phyloP scores from a whole-genome alignment of 2,797 vertebrate genomes.

The Luscinia megarhynchos region DNA sequence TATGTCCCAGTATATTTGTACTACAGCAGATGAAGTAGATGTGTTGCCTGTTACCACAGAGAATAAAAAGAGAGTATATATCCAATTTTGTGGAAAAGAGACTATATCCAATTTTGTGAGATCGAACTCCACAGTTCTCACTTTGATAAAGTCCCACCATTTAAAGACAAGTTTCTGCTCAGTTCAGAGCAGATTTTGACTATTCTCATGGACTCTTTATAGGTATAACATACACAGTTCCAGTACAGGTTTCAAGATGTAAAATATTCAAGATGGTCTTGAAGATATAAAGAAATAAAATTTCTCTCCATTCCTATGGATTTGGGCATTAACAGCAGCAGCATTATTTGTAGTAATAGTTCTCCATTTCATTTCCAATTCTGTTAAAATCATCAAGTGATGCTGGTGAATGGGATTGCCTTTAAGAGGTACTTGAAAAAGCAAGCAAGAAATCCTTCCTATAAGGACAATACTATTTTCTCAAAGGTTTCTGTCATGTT shows the following conservation, averaged over 20 bases:
- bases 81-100: no score
- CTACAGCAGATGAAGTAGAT: constrained; percentile 73
- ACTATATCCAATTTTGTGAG: constrained; percentile 58
- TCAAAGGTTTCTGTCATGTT: constrained; percentile 66
- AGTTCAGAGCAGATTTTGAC: neutral
- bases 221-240: neutral
- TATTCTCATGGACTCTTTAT: neutral
- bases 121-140: neutral
- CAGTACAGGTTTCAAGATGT: neutral
- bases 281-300: neutral
- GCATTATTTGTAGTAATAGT: neutral
- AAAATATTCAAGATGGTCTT: constrained; percentile 43
- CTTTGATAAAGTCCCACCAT: neutral
- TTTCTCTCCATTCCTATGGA: neutral
- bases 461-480: constrained; percentile 41
- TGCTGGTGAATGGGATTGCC: neutral
- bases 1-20: constrained; percentile 72
- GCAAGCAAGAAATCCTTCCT: constrained; percentile 25
- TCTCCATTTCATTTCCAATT: neutral
- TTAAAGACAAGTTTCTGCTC: neutral
- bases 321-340: neutral
- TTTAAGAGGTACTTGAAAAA: neutral
- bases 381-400: neutral
- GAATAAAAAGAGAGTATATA: constrained; percentile 71
- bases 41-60: constrained; percentile 64